A percentile compares a stretch with the other conserved stretches of the same genome.
Conservation (phyloP, 2,113 vertebrate genomes). For the Tyrannus savana region DNA sequence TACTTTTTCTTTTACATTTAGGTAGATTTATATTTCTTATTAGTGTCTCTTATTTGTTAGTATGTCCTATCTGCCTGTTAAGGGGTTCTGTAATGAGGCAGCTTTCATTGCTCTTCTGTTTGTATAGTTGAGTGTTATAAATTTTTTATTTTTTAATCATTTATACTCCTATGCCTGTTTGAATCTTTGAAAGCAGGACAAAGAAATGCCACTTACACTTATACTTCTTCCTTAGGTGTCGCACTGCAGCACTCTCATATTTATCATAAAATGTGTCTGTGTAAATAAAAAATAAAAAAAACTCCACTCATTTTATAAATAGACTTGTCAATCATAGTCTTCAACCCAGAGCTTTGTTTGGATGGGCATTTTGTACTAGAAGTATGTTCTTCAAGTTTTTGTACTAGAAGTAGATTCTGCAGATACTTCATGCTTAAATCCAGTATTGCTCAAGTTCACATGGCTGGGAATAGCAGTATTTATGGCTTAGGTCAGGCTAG, state of each 20-base stretch:
- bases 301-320: fast-evolving
- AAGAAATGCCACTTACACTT: background rate
- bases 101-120: background rate
- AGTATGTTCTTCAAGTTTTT: background rate
- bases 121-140: background rate
- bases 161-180: background rate
- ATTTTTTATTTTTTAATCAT: background rate
- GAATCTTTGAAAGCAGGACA: background rate
- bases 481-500: background rate
- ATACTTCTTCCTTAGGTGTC: background rate
- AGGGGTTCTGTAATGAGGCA: background rate
- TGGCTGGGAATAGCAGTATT: background rate
- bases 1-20: background rate
- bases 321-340: background rate
- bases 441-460: background rate
- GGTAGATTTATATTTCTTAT: background rate
- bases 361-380: background rate
- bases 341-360: background rate
- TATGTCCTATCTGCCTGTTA: background rate
- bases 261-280: background rate
- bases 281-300: background rate
- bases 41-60: background rate
- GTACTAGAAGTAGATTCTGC: background rate
- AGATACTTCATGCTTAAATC: background rate
- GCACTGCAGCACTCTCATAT: background rate